Evolutionary conservation across 2,888 invertebrate genomes (phyloP).

Genomic region (Rotaria socialis): DNA sequence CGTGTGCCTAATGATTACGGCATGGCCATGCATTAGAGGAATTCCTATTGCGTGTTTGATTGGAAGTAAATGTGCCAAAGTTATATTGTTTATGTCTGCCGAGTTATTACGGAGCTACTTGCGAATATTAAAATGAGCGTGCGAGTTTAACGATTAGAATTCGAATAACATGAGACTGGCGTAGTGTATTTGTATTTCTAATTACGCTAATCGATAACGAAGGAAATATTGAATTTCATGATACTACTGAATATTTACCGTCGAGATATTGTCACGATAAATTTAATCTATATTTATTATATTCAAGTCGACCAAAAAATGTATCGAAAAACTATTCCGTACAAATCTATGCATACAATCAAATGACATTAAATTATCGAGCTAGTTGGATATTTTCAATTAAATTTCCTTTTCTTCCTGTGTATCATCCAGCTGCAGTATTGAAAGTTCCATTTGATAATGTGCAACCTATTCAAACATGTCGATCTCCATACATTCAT

Average conservation of each 20-base stretch:
- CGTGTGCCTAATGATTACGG: not conserved
- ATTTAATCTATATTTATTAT: not conserved
- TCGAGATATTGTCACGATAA: not conserved
- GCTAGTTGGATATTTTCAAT: not conserved
- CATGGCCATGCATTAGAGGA: not conserved
- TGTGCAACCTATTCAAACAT: not conserved
- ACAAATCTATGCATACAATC: not conserved
- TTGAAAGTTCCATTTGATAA: not conserved
- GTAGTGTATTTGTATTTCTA: not conserved
- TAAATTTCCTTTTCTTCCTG: not conserved
- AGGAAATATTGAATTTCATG: not conserved
- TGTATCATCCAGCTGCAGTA: not conserved
- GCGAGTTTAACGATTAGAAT: not conserved
- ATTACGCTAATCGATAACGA: not conserved
- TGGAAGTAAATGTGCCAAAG: not conserved
- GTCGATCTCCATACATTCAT: not conserved
- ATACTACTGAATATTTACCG: not conserved
- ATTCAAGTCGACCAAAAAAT: not conserved
- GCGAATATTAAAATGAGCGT: not conserved
- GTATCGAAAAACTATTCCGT: not conserved
- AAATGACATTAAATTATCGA: not conserved
- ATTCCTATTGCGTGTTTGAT: not conserved
- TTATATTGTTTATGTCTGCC: not conserved
- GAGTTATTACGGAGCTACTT: not conserved
- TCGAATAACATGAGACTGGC: not conserved